A percentile compares a stretch with the other conserved stretches of the same genome.
phyloP scores from a whole-genome alignment of 1,140 invertebrate genomes.

The Tetramorium simillimum region DNA sequence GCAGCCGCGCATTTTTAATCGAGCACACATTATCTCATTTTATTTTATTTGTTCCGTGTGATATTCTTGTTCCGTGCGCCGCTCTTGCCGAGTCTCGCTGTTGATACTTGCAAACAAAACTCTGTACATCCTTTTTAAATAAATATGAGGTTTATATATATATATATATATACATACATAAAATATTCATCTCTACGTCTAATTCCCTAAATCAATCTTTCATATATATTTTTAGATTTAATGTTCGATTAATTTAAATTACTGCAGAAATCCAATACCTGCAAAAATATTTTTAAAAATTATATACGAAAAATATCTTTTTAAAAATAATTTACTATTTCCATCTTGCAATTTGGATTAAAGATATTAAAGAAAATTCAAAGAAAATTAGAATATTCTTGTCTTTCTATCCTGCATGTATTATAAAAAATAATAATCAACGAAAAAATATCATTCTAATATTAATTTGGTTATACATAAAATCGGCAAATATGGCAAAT shows the following conservation, averaged over 20 bases:
- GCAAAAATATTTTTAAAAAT: background rate
- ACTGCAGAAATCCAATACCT: background rate
- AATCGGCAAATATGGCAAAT: background rate
- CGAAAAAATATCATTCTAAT: background rate
- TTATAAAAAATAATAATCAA: background rate
- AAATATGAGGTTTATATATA: constrained; percentile 85
- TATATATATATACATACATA: constrained; percentile 19
- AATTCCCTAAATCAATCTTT: background rate
- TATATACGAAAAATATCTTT: background rate
- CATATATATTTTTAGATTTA: background rate
- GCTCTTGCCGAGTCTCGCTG: constrained; percentile 85
- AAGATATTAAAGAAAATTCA: background rate
- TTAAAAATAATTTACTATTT: background rate
- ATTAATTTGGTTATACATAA: background rate
- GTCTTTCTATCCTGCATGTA: background rate
- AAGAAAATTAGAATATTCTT: background rate
- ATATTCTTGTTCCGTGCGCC: constrained; percentile 84
- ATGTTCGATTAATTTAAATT: background rate
- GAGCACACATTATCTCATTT: constrained; percentile 65
- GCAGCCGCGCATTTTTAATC: constrained; percentile 58
- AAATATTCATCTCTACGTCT: background rate
- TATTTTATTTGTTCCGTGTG: constrained; percentile 79
- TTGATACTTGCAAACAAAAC: constrained; percentile 85
- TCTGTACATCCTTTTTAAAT: constrained; percentile 86
- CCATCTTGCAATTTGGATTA: background rate